Conservation (phyloP, 2,113 vertebrate genomes). For the Podilymbus podiceps region DNA sequence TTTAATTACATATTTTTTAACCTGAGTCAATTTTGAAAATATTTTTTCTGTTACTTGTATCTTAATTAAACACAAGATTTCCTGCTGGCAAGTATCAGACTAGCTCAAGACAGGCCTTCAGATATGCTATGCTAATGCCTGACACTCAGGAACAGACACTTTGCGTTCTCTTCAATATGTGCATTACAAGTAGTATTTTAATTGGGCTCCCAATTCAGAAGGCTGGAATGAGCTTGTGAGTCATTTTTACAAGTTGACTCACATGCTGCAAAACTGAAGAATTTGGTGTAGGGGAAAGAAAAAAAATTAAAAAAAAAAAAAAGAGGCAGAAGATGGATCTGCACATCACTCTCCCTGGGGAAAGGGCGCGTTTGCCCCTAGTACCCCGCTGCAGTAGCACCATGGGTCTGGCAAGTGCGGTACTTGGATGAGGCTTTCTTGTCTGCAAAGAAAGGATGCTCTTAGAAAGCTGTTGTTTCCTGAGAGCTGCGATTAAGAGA, state of each 20-base stretch:
- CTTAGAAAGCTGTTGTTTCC: slow-evolving; percentile 1
- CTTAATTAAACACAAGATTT: slow-evolving; percentile 2
- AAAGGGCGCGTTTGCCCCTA: background rate
- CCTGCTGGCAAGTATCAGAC: slow-evolving; percentile 23
- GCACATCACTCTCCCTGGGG: background rate
- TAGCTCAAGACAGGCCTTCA: slow-evolving; percentile 34
- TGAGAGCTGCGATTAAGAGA: background rate
- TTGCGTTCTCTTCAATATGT: slow-evolving; percentile 50
- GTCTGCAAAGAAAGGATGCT: background rate
- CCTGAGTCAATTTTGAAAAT: background rate
- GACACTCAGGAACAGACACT: slow-evolving; percentile 56
- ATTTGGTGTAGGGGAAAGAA: background rate
- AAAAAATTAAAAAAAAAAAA: background rate
- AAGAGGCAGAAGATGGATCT: background rate
- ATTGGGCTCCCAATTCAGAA: slow-evolving; percentile 60
- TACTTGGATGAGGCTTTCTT: background rate
- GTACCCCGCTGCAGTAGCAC: background rate
- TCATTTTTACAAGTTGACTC: slow-evolving; percentile 65
- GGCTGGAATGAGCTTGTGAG: slow-evolving; percentile 41
- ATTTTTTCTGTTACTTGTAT: background rate
- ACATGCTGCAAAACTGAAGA: slow-evolving; percentile 49
- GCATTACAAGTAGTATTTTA: slow-evolving; percentile 67
- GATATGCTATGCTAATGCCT: slow-evolving; percentile 47
- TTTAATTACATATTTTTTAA: background rate
- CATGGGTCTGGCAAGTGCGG: background rate